Base-by-base conservation (phyloP, 2,797 vertebrate species). In the Lerista edwardsae region DNA sequence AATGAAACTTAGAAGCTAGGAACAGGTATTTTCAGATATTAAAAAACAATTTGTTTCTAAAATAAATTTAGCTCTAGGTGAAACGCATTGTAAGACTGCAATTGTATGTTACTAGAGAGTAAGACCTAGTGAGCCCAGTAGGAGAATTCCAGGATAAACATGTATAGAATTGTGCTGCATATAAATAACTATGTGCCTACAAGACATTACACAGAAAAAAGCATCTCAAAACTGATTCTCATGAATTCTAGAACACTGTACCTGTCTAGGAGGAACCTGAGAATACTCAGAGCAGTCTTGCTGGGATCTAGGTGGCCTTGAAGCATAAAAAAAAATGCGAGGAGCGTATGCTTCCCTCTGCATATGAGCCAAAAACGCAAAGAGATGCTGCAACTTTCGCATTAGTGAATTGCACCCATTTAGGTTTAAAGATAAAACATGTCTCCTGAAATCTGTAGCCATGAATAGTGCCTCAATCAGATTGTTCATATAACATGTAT, bases 401-500 rank as follows among this genome's bases (percentile, higher is more conserved):
- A 99, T 99, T 86, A 99, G 94, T 15, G 96, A 97, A 95, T 98
- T 97, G 91, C 97, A 97, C 1, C 97, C 96, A 79, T 98, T 99
- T 80, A 99, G 93, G 94, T 97, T 96, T 87, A 99, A 95, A 51
- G 98, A 98, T 90, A 99, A 96, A 86, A 99, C 98, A 65, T 97
- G 97, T 80, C 98, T 97, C 89, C 98, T 98, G 94, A 99, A 99
- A 97, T 99, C 98, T 86, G 98, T 99, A 89, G 99, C 98, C 98
- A 99, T 99, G 93, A 99, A 99, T 86, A 99, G 97, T 62, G 98
- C 98, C 95, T 99, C 98, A 92, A 99, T 97, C 94, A 99, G 97
- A 95, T 98, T 99, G 95, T 99, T 99, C 98, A 99, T 99, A 92
- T 97, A 99, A 94, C 99, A 99, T 6, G 98, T 99, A 94, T 99